phyloP scores from a whole-genome alignment of 2,888 invertebrate genomes.

The Arctia plantaginis region DNA sequence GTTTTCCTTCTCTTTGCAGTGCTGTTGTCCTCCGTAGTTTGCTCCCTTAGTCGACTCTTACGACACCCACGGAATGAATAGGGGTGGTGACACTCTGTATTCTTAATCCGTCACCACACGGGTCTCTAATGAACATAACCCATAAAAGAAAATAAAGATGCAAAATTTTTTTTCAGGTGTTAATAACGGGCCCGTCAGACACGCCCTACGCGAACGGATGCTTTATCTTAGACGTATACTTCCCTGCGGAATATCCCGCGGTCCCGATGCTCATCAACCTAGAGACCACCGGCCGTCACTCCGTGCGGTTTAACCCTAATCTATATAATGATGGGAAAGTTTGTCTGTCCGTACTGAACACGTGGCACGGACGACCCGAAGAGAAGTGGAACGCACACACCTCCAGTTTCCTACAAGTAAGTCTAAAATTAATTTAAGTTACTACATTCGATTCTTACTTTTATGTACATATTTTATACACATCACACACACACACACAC shows the following conservation, averaged over 20 bases:
- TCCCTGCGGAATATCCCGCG: conserved; percentile 93
- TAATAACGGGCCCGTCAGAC: conserved; percentile 96
- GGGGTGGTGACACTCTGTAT: too few relatives aligned
- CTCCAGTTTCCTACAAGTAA: conserved; percentile 94
- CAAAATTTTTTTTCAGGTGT: conserved; percentile 84
- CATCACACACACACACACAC: too few relatives aligned
- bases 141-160: not conserved
- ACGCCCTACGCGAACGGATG: conserved; percentile 97
- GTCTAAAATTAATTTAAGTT: not conserved
- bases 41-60: too few relatives aligned
- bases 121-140: too few relatives aligned
- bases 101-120: too few relatives aligned
- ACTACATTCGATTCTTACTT: not conserved
- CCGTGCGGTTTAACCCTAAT: conserved; percentile 97
- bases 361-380: conserved; percentile 98
- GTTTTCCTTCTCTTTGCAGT: too few relatives aligned
- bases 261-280: conserved; percentile 96
- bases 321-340: conserved; percentile 97
- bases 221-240: conserved; percentile 96
- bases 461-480: not conserved
- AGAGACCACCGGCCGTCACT: conserved; percentile 95
- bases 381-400: conserved; percentile 99
- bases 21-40: too few relatives aligned
- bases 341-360: conserved; percentile 97
- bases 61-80: too few relatives aligned